Base-by-base conservation (phyloP, 2,888 invertebrate genomes). In the Pseudolycoriella hygida region DNA sequence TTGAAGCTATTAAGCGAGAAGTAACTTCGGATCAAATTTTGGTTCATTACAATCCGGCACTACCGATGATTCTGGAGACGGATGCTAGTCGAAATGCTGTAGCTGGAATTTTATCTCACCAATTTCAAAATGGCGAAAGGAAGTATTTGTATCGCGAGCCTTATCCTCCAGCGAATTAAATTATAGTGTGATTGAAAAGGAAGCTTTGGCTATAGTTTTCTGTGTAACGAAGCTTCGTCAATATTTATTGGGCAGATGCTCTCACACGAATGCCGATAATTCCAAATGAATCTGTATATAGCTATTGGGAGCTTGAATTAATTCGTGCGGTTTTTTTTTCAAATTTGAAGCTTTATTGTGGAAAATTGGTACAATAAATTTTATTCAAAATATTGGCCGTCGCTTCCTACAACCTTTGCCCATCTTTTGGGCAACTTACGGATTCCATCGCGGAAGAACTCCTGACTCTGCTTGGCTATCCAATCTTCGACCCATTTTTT, bases 191-290 rank as follows among this genome's bases (percentile, higher is more conserved):
- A 46, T 55, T 4, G 1, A 52, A n/a, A n/a, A n/a, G n/a, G n/a
- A n/a, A n/a, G n/a, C n/a, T n/a, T n/a, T n/a, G n/a, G n/a, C n/a
- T n/a, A n/a, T n/a, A n/a, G n/a, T n/a, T n/a, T n/a, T n/a, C n/a
- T n/a, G n/a, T n/a, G n/a, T n/a, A n/a, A n/a, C 53, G 17, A 56
- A 56, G 50, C 67, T 67, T 50, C 55, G 60, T 46, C 53, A 59
- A 11, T 67, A 60, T 50, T 18, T 66, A 3, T 59, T 54, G 49
- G 66, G 61, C 34, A 8, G 34, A 34, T 34, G 4, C 11, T 12
- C 15, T 34, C 6, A 8, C 34, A 34, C 34, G 34, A 34, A 8
- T 34, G 5, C 15, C n/a, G 5, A 4, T 8, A 3, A 12, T 8
- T 3, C 6, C 4, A 12, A 12, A 34, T 12, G 34, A 34, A 10